phyloP scores from a whole-genome alignment of 2,888 invertebrate species.

The Gibbula magus region DNA sequence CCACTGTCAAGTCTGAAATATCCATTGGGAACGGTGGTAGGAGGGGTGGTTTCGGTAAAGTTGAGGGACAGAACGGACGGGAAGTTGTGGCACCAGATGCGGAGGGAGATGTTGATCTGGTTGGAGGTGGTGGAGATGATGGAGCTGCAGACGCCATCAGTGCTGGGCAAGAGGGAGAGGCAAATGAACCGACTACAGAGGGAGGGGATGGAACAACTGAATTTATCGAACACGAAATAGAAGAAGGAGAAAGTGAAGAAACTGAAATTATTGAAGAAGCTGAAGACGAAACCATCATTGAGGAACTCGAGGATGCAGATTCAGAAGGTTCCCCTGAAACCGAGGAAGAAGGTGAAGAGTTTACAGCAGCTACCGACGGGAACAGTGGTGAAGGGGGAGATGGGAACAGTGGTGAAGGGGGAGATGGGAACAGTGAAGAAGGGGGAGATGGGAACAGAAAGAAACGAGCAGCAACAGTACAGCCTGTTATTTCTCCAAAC shows the following conservation, averaged over 20 bases:
- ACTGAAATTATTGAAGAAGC: not conserved
- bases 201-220: not conserved
- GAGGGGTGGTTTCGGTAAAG: too few relatives aligned
- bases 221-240: not conserved
- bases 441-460: not conserved
- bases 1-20: too few relatives aligned
- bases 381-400: too few relatives aligned
- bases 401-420: not conserved
- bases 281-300: not conserved
- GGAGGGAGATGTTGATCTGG: not conserved
- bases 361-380: not conserved
- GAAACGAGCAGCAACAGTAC: not conserved
- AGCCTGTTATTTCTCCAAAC: not conserved
- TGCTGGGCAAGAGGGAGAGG: slow-evolving; percentile 33
- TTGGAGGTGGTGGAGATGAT: slow-evolving; percentile 22
- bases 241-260: not conserved
- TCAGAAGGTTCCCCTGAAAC: not conserved
- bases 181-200: slow-evolving; percentile 25
- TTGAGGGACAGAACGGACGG: too few relatives aligned
- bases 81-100: not conserved
- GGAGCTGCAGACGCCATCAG: slow-evolving; percentile 18
- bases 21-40: too few relatives aligned
- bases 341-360: not conserved
- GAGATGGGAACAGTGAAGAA: not conserved
- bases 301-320: not conserved